Percentiles rank a stretch among this genome's conserved stretches.
These are phyloP conservation scores for Nymphicus hollandicus DNA, from an alignment of 2,113 vertebrate species.

Conservation along the genomic window DNA sequence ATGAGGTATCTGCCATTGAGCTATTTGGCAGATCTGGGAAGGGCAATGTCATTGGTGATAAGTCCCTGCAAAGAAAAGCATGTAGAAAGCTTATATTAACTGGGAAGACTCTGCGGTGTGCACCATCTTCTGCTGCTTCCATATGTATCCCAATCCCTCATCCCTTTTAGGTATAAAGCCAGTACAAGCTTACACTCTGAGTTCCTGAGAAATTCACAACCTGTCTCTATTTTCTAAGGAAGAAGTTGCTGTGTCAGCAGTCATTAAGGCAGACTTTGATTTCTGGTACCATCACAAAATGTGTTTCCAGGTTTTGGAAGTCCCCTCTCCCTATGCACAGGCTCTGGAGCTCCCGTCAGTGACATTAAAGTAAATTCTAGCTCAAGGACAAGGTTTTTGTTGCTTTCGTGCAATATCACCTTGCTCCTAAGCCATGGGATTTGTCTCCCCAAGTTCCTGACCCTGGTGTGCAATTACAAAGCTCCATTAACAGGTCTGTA, in stretches of 20 bases:
- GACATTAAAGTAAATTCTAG: neutral
- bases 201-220: neutral
- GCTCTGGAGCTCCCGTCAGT: neutral
- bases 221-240: neutral
- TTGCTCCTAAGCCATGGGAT: neutral
- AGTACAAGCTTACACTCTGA: neutral
- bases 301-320: neutral
- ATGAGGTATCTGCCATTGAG: neutral
- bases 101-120: neutral
- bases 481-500: neutral
- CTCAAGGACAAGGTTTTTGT: neutral
- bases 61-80: slow-evolving; percentile 65
- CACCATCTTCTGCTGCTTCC: neutral
- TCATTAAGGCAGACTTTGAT: neutral
- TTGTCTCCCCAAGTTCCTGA: neutral
- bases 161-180: neutral
- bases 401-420: neutral
- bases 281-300: neutral
- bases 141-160: neutral
- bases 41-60: slow-evolving; percentile 53
- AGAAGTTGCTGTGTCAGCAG: neutral
- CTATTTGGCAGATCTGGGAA: slow-evolving; percentile 47
- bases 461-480: neutral
- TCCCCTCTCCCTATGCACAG: neutral
- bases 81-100: neutral